Conservation (phyloP, 2,888 invertebrate genomes). For the Agonopterix heracliana region DNA sequence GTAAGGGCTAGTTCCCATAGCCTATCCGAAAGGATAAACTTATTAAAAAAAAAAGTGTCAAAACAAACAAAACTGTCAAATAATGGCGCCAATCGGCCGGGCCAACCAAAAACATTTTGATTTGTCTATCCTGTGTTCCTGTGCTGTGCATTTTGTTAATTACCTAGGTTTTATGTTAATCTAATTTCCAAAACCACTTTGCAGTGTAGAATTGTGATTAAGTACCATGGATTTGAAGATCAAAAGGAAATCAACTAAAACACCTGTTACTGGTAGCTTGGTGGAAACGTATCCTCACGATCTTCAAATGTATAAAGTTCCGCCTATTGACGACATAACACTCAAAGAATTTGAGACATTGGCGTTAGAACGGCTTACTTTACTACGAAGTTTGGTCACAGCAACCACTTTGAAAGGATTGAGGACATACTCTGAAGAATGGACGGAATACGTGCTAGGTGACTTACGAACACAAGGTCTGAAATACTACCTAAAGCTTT, state of each 20-base stretch:
- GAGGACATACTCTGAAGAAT: slow-evolving; percentile 79
- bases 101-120: too few relatives aligned
- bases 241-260: slow-evolving; percentile 56
- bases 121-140: too few relatives aligned
- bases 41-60: too few relatives aligned
- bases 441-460: slow-evolving; percentile 78
- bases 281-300: slow-evolving; percentile 82
- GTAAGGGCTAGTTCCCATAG: too few relatives aligned
- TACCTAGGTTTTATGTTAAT: too few relatives aligned
- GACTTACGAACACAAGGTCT: slow-evolving; percentile 82
- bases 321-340: slow-evolving; percentile 84
- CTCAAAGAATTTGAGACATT: slow-evolving; percentile 92
- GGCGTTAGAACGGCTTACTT: slow-evolving; percentile 88
- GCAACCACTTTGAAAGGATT: slow-evolving; percentile 79
- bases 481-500: slow-evolving; percentile 78
- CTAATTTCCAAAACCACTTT: too few relatives aligned
- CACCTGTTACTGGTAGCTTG: slow-evolving; percentile 52
- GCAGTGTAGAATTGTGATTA: too few relatives aligned
- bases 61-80: too few relatives aligned
- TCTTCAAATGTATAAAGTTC: slow-evolving; percentile 85
- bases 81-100: too few relatives aligned
- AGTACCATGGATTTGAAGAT: slow-evolving; percentile 66
- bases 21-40: too few relatives aligned
- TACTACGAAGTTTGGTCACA: slow-evolving; percentile 85
- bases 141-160: too few relatives aligned